A percentile compares a stretch with the other conserved stretches of the same genome.
These are phyloP conservation scores for Ophiothrix spiculata DNA, from an alignment of 35 echinoderm and acorn worm genomes.

Conservation along the genomic window DNA sequence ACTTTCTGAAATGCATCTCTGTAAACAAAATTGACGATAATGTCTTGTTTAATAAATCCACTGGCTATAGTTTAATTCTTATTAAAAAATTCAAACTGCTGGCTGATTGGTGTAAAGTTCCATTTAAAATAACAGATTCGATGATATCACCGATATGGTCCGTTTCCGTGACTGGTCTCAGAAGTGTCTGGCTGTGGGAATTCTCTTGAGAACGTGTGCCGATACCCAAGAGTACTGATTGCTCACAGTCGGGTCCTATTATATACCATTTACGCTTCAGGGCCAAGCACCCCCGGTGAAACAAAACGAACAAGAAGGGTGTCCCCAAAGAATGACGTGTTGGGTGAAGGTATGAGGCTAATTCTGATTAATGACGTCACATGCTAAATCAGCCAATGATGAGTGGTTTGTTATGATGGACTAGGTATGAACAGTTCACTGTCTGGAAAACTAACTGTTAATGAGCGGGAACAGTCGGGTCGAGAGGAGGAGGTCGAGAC, in stretches of 20 bases:
- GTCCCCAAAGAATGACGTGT: constrained; percentile 1
- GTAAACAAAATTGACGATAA: too few species aligned
- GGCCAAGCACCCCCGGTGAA: constrained; percentile 2
- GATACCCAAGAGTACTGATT: background rate
- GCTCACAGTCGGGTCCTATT: background rate
- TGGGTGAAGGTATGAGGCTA: background rate
- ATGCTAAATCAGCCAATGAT: background rate
- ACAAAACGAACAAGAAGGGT: background rate
- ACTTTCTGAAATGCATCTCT: background rate
- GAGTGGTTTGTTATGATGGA: background rate
- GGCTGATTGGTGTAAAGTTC: too few species aligned
- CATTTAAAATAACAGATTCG: too few species aligned
- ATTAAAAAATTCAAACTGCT: too few species aligned
- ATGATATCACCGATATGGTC: too few species aligned
- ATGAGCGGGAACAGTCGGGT: too few species aligned
- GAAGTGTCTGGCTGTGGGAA: too few species aligned
- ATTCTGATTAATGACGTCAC: constrained; percentile 9
- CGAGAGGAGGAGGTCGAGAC: too few species aligned
- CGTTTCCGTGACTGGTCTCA: too few species aligned
- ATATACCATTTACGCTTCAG: background rate
- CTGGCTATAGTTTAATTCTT: too few species aligned
- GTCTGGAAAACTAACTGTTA: background rate
- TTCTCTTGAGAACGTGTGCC: background rate
- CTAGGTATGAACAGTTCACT: background rate
- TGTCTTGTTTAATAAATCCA: too few species aligned